Evolutionary conservation across 2,113 vertebrate species (phyloP), one percentile per base, ranked within the genome.

Genomic region (Mastomys natalensis): DNA sequence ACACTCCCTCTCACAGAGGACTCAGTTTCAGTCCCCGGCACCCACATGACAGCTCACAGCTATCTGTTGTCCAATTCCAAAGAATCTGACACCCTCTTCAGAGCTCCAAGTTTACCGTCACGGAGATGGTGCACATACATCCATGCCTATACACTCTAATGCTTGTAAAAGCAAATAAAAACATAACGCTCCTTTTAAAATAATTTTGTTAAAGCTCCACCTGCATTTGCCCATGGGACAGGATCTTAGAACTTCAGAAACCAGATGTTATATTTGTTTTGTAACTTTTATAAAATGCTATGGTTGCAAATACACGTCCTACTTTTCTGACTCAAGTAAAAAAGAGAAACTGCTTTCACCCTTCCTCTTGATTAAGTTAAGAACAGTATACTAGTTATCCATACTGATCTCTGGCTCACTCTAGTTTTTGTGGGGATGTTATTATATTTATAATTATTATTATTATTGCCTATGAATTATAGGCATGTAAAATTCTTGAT

Each of bases 291-390:
- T 74, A 94, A 81, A 93, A 89, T 60, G 0, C 2, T 91, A 11
- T 81, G 22, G 45, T 86, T 72, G 22, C 60, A 89, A 92, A 89
- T 80, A 53, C 26, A 0, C 10, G 81, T 77, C 31, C 70, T 87
- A 66, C 24, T 81, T 95, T n/a, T 55, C 87, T 94, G 55, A 90
- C 4, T 88, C 37, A 64, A 88, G 78, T 34, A 34, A 82, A 96
- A 3, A n/a, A 26, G 11, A 94, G 3, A 84, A 55, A 34, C 8
- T 31, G 48, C 24, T 78, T 92, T 76, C 9, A 91, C 68, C 22
- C 81, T 92, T 89, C 58, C 24, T 21, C 17, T 87, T 8, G 62
- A 48, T 60, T 73, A 29, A 9, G 24, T 58, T 81, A 3, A 93
- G n/a, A 66, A 60, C 1, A 88, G 2, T 68, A 34, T 7, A 17